phyloP scores from a whole-genome alignment of 2,113 vertebrate species.

The Xerus inauris region DNA sequence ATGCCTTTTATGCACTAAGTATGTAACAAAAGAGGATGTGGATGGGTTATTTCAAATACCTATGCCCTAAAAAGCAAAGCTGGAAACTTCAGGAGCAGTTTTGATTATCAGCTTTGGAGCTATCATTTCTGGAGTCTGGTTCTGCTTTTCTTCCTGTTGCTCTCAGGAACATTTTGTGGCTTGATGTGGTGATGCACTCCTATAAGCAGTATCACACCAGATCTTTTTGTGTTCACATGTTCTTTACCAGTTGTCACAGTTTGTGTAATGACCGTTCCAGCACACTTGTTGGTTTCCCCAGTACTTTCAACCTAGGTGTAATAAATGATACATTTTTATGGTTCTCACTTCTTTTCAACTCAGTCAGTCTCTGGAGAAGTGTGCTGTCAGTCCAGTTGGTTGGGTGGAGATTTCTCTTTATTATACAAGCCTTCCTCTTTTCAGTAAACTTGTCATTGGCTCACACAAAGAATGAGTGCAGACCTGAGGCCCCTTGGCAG shows the following conservation, averaged over 20 bases:
- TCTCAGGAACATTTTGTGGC: slow-evolving; percentile 5
- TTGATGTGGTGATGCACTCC: background rate
- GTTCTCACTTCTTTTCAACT: background rate
- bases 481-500: fast-evolving
- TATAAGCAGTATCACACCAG: background rate
- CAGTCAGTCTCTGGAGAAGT: too few relatives aligned
- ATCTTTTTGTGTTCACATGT: background rate
- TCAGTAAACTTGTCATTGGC: too few relatives aligned
- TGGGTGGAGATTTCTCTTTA: background rate
- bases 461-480: background rate
- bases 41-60: background rate
- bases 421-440: background rate
- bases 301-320: background rate
- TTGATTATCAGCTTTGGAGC: background rate
- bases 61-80: background rate
- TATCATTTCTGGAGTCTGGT: background rate
- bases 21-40: background rate
- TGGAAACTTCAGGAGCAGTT: background rate
- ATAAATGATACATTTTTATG: background rate
- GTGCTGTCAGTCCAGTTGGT: background rate
- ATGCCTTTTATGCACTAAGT: background rate
- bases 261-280: background rate
- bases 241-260: background rate
- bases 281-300: background rate
- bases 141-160: background rate